These are phyloP conservation scores for Hucho hucho DNA, from an alignment of 2,113 vertebrate species.

Conservation along the genomic window DNA sequence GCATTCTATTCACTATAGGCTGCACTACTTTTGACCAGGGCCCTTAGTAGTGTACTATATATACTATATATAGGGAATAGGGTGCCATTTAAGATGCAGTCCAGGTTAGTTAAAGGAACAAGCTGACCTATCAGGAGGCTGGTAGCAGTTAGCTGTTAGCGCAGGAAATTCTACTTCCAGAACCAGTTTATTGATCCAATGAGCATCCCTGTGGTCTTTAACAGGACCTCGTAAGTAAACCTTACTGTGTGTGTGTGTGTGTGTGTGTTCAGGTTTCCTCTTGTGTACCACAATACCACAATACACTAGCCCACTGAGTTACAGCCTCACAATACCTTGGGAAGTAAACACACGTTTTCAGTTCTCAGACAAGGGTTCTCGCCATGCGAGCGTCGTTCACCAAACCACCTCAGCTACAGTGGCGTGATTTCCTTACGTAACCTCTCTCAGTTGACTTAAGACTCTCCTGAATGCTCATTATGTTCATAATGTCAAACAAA, in stretches of 20 bases:
- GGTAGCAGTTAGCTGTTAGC: constrained; percentile 1
- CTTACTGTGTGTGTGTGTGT: neutral
- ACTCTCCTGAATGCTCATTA: neutral
- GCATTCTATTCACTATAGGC: too few relatives aligned
- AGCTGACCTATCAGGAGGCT: neutral
- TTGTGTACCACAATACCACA: too few relatives aligned
- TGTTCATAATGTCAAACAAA: neutral
- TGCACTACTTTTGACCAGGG: too few relatives aligned
- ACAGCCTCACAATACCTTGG: too few relatives aligned
- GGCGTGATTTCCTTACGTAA: neutral
- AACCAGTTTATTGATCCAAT: neutral
- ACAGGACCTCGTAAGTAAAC: neutral
- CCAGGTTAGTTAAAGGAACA: neutral
- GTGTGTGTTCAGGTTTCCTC: too few relatives aligned
- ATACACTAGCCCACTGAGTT: too few relatives aligned
- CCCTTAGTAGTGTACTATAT: too few relatives aligned
- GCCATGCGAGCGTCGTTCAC: too few relatives aligned
- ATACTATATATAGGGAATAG: too few relatives aligned
- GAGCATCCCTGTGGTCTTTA: neutral
- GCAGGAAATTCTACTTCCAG: constrained; percentile 12
- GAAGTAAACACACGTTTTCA: neutral
- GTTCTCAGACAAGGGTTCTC: too few relatives aligned
- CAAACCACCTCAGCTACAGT: neutral
- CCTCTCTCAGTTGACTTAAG: neutral
- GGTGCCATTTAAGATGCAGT: neutral